Base-by-base conservation (phyloP, 1,140 invertebrate species). In the Colletes latitarsis region DNA sequence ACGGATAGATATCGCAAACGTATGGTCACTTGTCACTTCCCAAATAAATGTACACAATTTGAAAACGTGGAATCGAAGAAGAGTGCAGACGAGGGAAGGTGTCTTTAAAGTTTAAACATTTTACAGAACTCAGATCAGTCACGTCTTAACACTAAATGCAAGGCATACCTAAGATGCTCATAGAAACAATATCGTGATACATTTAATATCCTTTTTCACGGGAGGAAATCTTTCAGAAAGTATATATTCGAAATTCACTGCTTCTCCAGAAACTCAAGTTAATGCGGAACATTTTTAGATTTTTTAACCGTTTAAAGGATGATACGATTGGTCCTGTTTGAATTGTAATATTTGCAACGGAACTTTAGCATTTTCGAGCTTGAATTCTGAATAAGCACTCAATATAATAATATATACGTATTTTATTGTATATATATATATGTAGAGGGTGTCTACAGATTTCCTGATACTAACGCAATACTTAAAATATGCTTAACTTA, bases 11-110 rank as follows among this genome's bases (percentile, higher is more conserved):
- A 90, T 91, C 83, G 82, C 88, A 91, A 90, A 89, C 82, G 87
- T 87, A 86, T 91, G 91, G 90, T 89, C 88, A 92, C 92, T 92
- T 93, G 90, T 92, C 92, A 92, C 90, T 92, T 92, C 88, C 90
- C 91, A 91, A 85, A 87, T 72, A 63, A 85, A 84, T 49, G 3
- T 12, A 49, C 81, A 74, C 15, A 43, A 30, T 70, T 46, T 55
- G 14, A 41, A 19, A 76, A 82, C 58, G 15, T 72, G 0, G 52
- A 62, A 66, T 77, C 67, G 89, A 88, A 90, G 85, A 90, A 90
- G 85, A 90, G 86, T 89, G 84, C 85, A 89, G 82, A 89, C 84
- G 86, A 84, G 75, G 69, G 70, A 85, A 77, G 43, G 67, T 63
- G 43, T 30, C 30, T 30, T 30, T 30, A 30, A 30, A 46, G 46